These are phyloP conservation scores for Zaprionus vittiger DNA, from an alignment of 1,140 invertebrate species.

Conservation along the genomic window DNA sequence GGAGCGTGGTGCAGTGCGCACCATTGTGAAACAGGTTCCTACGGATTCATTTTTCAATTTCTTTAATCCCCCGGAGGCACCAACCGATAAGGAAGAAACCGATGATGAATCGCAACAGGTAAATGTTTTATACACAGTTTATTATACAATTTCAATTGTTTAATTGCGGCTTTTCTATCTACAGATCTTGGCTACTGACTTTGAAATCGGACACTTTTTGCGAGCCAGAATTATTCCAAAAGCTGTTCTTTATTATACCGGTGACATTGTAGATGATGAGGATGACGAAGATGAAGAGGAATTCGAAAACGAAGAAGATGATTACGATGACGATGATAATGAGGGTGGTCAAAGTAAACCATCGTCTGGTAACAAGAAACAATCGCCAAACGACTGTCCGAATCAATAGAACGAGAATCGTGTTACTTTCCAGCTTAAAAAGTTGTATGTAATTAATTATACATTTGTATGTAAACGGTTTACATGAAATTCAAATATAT, in stretches of 20 bases:
- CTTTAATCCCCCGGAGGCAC: slow-evolving; percentile 93
- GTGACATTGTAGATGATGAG: slow-evolving; percentile 92
- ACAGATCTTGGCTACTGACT: slow-evolving; percentile 94
- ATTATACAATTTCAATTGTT: background rate
- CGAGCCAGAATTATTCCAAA: slow-evolving; percentile 96
- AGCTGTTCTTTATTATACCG: slow-evolving; percentile 97
- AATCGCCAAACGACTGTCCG: slow-evolving; percentile 76
- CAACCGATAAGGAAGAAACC: slow-evolving; percentile 88
- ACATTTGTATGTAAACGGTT: slow-evolving; percentile 45
- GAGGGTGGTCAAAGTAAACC: slow-evolving; percentile 52
- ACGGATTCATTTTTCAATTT: slow-evolving; percentile 99
- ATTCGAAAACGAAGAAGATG: slow-evolving; percentile 84
- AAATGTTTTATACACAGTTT: background rate
- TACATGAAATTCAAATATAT: slow-evolving; percentile 76
- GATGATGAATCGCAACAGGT: slow-evolving; percentile 88
- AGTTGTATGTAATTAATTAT: slow-evolving; percentile 67
- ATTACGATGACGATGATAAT: slow-evolving; percentile 46
- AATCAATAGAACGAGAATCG: slow-evolving; percentile 66
- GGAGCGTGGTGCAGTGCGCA: slow-evolving; percentile 94
- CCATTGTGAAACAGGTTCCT: slow-evolving; percentile 96
- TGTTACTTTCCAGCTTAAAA: slow-evolving; percentile 30
- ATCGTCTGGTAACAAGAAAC: slow-evolving; percentile 65
- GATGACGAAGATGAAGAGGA: slow-evolving; percentile 87
- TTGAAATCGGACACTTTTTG: slow-evolving; percentile 99
- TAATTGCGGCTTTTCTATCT: slow-evolving; percentile 31